These are phyloP conservation scores for Chelonus formosanus DNA, from an alignment of 2,888 invertebrate genomes.

Conservation along the genomic window DNA sequence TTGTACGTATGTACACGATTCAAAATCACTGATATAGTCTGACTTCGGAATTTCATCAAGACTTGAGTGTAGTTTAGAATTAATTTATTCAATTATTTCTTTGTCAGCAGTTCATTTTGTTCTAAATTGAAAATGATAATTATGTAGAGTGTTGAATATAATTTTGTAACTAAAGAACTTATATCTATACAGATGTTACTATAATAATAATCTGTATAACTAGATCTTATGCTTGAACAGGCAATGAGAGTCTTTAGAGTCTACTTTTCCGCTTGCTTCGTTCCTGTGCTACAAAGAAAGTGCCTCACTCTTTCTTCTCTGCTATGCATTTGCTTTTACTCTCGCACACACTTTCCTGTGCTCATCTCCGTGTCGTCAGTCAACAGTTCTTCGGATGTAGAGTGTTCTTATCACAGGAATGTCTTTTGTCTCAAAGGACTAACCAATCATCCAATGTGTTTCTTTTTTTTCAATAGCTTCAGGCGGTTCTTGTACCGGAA, in stretches of 20 bases:
- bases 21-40: no score
- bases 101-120: background rate
- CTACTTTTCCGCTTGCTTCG: background rate
- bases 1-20: no score
- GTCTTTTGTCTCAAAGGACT: slow-evolving; percentile 12
- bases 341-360: background rate
- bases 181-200: background rate
- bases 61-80: no score
- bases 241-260: slow-evolving; percentile 6
- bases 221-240: slow-evolving; percentile 3
- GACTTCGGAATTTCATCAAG: no score
- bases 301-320: background rate
- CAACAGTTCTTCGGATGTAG: slow-evolving; percentile 6
- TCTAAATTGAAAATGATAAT: background rate
- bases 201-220: slow-evolving; percentile 18
- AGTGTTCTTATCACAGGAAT: background rate
- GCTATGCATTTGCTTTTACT: background rate
- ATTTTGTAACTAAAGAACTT: background rate
- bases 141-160: background rate
- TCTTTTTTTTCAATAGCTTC: background rate
- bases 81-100: no score
- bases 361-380: background rate
- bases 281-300: slow-evolving; percentile 1
- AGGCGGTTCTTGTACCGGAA: background rate
- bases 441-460: slow-evolving; percentile 5